Evolutionary conservation across 1,140 invertebrate genomes (phyloP).

Genomic region (Atta cephalotes): DNA sequence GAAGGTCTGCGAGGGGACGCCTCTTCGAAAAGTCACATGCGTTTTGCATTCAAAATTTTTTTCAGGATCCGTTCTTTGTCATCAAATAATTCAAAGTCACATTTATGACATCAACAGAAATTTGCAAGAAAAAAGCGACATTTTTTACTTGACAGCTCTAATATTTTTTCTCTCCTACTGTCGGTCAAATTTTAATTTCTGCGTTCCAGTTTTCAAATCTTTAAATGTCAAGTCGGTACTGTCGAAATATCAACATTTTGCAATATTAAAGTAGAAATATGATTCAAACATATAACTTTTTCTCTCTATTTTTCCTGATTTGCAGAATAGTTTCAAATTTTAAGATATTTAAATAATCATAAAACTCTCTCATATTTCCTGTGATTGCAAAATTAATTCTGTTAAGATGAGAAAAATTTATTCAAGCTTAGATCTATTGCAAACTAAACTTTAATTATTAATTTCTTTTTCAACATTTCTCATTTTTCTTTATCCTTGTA

Average conservation of each 20-base stretch:
- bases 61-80: neutral
- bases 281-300: neutral
- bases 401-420: neutral
- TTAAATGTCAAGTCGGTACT: neutral
- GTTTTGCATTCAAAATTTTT: conserved; percentile 63
- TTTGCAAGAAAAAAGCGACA: neutral
- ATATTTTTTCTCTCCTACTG: neutral
- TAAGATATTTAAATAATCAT: neutral
- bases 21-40: conserved; percentile 34
- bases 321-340: neutral
- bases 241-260: neutral
- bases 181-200: neutral
- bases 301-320: neutral
- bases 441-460: neutral
- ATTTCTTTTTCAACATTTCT: neutral
- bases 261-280: neutral
- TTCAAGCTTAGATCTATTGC: neutral
- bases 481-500: neutral
- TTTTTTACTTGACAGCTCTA: neutral
- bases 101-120: neutral
- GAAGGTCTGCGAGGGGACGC: conserved; percentile 46
- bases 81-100: conserved; percentile 32
- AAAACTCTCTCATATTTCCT: neutral
- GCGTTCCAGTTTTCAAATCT: neutral
- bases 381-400: neutral